Evolutionary conservation across 2,113 vertebrate species (phyloP).

Genomic region (Pelmatolapia mariae): DNA sequence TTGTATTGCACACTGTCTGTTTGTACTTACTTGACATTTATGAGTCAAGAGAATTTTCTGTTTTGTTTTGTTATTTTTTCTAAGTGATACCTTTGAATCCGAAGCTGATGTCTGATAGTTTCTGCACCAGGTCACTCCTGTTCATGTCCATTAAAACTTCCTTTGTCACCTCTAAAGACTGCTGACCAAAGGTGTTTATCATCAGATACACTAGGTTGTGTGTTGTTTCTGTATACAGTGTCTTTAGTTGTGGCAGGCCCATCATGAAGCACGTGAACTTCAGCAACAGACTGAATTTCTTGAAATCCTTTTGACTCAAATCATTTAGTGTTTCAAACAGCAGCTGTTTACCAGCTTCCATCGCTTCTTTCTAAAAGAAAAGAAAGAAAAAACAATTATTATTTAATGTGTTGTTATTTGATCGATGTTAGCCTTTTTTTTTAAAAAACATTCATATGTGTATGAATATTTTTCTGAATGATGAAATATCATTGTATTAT

Average conservation of each 20-base stretch:
- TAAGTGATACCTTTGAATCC: background rate
- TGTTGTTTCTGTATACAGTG: too few species aligned
- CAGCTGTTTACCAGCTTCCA: background rate
- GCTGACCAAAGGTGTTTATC: background rate
- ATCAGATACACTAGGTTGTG: too few species aligned
- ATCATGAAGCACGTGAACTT: background rate
- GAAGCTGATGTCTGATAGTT: background rate
- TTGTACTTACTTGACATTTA: too few species aligned
- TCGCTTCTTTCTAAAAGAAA: background rate
- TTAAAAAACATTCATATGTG: too few species aligned
- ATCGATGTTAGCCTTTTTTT: too few species aligned
- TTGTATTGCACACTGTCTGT: too few species aligned
- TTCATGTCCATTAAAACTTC: background rate
- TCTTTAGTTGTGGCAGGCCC: background rate
- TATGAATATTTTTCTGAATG: too few species aligned
- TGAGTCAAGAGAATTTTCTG: too few species aligned
- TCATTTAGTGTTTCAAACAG: background rate
- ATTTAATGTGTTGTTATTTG: too few species aligned
- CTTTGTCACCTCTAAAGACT: background rate
- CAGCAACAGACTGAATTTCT: background rate
- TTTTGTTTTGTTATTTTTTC: too few species aligned
- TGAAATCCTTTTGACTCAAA: background rate
- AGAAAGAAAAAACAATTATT: too few species aligned
- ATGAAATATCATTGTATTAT: too few species aligned
- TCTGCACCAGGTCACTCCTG: background rate